A percentile compares a stretch with the other conserved stretches of the same genome.
These are phyloP conservation scores for Uria aalge DNA, from an alignment of 2,113 vertebrate species.

Conservation along the genomic window DNA sequence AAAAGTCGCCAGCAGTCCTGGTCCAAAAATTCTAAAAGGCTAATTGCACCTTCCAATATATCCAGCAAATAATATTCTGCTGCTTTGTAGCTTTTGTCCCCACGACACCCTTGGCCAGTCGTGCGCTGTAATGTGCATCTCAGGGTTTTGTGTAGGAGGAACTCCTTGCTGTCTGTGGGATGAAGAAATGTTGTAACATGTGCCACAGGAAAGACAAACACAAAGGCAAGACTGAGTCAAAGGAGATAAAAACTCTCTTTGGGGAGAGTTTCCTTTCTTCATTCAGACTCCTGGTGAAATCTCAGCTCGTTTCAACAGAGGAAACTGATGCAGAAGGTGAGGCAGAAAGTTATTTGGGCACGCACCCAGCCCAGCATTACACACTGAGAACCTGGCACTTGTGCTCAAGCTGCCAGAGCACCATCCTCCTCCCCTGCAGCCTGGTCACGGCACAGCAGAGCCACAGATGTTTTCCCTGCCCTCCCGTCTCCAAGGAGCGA, in stretches of 20 bases:
- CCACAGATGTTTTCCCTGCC: background rate
- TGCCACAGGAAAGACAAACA: background rate
- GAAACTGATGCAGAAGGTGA: background rate
- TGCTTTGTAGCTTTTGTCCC: background rate
- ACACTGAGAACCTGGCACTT: fast-evolving
- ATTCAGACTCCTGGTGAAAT: background rate
- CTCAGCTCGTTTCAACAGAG: background rate
- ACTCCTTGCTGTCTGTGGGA: background rate
- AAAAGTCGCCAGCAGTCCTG: fast-evolving
- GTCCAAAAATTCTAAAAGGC: background rate
- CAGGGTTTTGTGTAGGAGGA: background rate
- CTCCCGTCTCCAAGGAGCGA: background rate
- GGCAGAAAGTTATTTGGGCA: background rate
- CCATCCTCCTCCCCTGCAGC: background rate
- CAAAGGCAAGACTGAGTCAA: background rate
- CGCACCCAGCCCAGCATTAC: fast-evolving
- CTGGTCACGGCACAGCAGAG: background rate
- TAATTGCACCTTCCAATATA: background rate
- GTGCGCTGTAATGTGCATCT: background rate
- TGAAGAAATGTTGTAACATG: background rate
- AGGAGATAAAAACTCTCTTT: background rate
- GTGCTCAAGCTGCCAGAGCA: background rate
- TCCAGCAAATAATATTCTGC: background rate
- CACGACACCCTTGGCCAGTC: background rate
- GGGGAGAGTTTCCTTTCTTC: background rate